Evolutionary conservation across 2,113 vertebrate species (phyloP).

Genomic region (Nasalis larvatus): DNA sequence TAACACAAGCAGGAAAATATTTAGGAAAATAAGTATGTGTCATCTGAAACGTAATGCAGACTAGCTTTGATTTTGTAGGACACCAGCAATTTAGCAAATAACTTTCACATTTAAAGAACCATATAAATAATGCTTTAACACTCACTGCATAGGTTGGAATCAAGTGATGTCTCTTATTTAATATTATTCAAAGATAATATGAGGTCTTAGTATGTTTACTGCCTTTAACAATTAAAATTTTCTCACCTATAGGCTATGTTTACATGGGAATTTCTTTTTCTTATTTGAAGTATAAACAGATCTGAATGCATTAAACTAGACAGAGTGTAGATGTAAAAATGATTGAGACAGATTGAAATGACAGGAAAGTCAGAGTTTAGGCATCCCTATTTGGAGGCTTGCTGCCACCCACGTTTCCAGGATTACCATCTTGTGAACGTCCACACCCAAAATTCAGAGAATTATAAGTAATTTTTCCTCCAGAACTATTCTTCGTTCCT

Average conservation of each 20-base stretch:
- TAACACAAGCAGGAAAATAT: background rate
- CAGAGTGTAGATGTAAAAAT: conserved; percentile 33
- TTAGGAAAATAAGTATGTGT: background rate
- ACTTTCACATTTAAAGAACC: background rate
- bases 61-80: conserved; percentile 27
- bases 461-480: background rate
- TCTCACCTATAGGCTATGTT: background rate
- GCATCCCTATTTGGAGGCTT: background rate
- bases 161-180: background rate
- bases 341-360: conserved; percentile 32
- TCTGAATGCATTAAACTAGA: background rate
- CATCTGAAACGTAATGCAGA: background rate
- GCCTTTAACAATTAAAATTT: conserved; percentile 43
- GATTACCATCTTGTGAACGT: background rate
- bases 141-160: background rate
- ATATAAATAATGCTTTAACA: background rate
- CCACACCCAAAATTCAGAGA: background rate
- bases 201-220: background rate
- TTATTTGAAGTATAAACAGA: conserved; percentile 22
- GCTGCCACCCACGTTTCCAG: background rate
- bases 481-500: background rate
- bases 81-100: background rate
- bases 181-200: conserved; percentile 54
- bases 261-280: background rate
- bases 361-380: background rate